Evolutionary conservation across 1,140 invertebrate genomes (phyloP), one percentile per base, ranked within the genome.

Genomic region (Aradophagus sp.): DNA sequence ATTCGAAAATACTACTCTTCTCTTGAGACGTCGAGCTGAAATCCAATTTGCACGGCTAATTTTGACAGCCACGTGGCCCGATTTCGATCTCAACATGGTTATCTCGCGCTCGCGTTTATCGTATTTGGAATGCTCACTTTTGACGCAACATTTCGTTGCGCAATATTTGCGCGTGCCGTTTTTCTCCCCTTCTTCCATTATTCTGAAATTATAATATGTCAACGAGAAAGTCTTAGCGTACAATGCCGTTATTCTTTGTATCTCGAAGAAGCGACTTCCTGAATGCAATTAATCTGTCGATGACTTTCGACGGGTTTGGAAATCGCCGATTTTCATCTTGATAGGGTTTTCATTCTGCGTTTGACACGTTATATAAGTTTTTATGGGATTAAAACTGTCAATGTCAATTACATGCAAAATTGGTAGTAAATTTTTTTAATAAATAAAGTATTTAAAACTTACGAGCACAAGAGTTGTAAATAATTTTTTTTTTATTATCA

Each of bases 61-160:
- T 44, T 44, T 5, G 11, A 4, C 2, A 20, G 32, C 32, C 39
- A 27, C 32, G 26, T 14, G 39, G 35, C 23, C 32, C 34, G 52
- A 62, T 69, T 69, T 23, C 11, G 15, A 5, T 35, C 39, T 58
- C 62, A 52, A 41, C 47, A 44, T 29, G 13, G 52, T 56, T 56
- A 61, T 56, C 52, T 41, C 11, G 13, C 0, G 26, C 34, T 35
- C 5, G 27, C 26, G 35, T 10, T 71, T 59, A 50, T 52, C 48
- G 13, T 12, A 13, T 17, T 45, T 62, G 32, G 31, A 69, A 50
- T 69, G 34, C 15, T 38, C 8, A 44, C 59, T 70, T 62, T 50
- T 63, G 48, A 50, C 61, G 36, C 39, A 72, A 66, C 48, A 42
- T 32, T 65, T 47, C 17, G 16, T 58, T 72, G 27, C 38, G 50